A percentile compares a stretch with the other conserved stretches of the same genome.
Conservation (phyloP, 2,113 vertebrate genomes). For the Pelvicachromis taeniatus region DNA sequence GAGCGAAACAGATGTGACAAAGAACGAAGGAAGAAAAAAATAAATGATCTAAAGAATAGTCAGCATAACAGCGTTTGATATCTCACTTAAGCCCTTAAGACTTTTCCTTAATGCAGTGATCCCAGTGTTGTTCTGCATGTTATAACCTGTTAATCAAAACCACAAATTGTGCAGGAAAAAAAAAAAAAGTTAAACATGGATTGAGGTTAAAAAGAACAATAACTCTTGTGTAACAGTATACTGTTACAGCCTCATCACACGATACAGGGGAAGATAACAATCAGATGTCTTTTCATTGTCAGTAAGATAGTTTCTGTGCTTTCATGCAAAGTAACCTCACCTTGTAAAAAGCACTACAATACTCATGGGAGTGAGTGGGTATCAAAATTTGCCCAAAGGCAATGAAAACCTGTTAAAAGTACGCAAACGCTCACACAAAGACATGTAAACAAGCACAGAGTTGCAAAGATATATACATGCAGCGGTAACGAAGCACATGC, state of each 20-base stretch:
- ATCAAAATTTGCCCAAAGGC: constrained; percentile 16
- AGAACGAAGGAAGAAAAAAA: background rate
- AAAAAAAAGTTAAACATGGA: constrained; percentile 3
- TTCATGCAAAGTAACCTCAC: constrained; percentile 37
- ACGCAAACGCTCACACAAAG: background rate
- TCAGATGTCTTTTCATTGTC: constrained; percentile 25
- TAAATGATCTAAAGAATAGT: background rate
- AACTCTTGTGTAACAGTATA: background rate
- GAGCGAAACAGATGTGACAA: background rate
- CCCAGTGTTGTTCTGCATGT: background rate
- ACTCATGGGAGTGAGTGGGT: constrained; percentile 11
- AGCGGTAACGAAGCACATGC: background rate
- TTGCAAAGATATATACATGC: background rate
- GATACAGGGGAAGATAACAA: background rate
- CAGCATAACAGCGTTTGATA: background rate
- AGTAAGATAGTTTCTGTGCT: background rate
- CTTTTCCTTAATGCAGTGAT: background rate
- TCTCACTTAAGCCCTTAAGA: background rate
- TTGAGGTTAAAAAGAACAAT: constrained; percentile 32
- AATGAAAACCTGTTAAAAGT: background rate
- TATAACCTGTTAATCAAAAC: constrained; percentile 15
- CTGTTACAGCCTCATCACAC: constrained; percentile 2
- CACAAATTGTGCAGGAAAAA: constrained; percentile 1
- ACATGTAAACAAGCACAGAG: constrained; percentile 10
- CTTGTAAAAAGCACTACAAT: constrained; percentile 21